Conservation (phyloP, 2,113 vertebrate species). For the Phyllostomus discolor region DNA sequence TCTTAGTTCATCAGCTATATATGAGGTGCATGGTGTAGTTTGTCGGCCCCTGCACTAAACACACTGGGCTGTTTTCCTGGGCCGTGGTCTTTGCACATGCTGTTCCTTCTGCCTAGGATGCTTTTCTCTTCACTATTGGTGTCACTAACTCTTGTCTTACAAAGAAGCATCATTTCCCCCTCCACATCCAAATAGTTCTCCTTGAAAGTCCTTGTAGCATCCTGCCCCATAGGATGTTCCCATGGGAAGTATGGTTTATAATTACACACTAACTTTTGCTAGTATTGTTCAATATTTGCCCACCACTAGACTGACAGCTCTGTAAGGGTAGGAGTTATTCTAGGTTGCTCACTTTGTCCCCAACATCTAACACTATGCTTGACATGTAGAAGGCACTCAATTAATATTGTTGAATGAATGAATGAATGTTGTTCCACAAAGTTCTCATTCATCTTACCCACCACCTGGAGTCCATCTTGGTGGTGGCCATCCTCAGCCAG, state of each 20-base stretch:
- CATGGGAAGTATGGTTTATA: neutral
- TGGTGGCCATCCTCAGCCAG: neutral
- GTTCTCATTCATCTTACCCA: neutral
- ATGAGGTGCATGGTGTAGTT: neutral
- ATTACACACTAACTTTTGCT: neutral
- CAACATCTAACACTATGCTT: neutral
- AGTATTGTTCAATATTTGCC: neutral
- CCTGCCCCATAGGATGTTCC: neutral
- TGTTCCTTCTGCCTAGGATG: neutral
- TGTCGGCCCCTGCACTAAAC: neutral
- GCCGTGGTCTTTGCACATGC: neutral
- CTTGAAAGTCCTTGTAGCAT: neutral
- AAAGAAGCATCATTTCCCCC: neutral
- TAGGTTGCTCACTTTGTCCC: neutral
- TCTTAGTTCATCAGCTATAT: neutral
- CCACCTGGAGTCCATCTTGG: neutral
- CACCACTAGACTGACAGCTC: neutral
- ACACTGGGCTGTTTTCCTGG: neutral
- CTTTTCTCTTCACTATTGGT: neutral
- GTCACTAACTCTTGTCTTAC: neutral
- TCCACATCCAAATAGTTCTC: neutral
- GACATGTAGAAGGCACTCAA: neutral
- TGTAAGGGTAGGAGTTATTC: neutral
- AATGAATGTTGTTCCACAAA: neutral
- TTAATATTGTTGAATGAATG: neutral